Conservation (phyloP, 2,888 invertebrate species). For the Lasioglossum leucozonium region DNA sequence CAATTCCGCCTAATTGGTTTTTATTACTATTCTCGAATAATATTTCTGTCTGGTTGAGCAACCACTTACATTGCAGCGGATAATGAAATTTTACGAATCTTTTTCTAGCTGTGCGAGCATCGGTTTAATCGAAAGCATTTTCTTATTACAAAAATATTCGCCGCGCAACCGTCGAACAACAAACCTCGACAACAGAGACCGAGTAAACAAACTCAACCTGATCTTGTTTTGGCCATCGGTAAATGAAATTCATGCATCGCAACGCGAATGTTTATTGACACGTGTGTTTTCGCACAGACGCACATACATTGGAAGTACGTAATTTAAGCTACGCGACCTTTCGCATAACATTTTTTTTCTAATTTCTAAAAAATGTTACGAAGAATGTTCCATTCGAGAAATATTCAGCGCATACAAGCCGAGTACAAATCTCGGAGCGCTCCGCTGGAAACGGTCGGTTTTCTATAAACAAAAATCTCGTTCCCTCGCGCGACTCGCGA, state of each 20-base stretch:
- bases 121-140: not conserved
- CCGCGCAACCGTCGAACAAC: not conserved
- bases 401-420: not conserved
- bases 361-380: not conserved
- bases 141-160: not conserved
- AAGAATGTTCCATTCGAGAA: not conserved
- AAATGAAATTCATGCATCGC: not conserved
- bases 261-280: not conserved
- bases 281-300: too few species aligned
- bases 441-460: not conserved
- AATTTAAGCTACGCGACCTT: too few species aligned
- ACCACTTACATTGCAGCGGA: conserved; percentile 11
- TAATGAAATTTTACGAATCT: conserved; percentile 26
- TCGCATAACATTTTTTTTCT: too few species aligned
- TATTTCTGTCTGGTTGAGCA: conserved; percentile 37
- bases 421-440: conserved; percentile 30
- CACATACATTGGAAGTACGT: too few species aligned
- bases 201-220: not conserved
- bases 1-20: conserved; percentile 55
- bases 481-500: not conserved
- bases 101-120: not conserved
- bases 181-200: not conserved
- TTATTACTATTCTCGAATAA: conserved; percentile 53
- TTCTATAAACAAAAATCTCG: conserved; percentile 31
- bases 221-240: not conserved